Base-by-base conservation (phyloP, 1,140 invertebrate species). In the Probaryconus sp. region DNA sequence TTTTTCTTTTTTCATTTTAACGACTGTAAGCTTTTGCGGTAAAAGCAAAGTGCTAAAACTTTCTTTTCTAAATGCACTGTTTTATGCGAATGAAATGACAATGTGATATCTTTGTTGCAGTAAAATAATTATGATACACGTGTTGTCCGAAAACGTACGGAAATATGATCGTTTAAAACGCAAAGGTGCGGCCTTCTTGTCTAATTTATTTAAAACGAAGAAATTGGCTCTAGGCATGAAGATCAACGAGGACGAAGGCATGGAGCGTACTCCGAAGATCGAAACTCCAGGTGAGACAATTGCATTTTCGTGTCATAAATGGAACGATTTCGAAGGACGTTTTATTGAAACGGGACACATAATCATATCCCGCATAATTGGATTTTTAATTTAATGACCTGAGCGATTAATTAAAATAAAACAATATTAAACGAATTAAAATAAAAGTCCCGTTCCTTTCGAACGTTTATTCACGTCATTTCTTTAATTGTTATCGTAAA, bases 111-210 rank as follows among this genome's bases (percentile, higher is more conserved):
- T 56, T 4, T 47, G 31, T 76, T 82, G 33, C 70, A 83, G 81
- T 51, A 71, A 72, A 81, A 10, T 74, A 71, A 83, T 81, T 81
- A 88, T 87, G 86, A 85, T 87, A 82, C 83, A 85, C 79, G 80
- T 88, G 63, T 80, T 79, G 43, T 80, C 78, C 37, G 82, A 83
- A 21, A 79, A 76, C 70, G 71, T 67, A 58, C 80, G 82, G 13
- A 83, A 79, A 61, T 86, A 83, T 79, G 79, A 85, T 45, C 80
- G 82, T 64, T 48, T 88, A 45, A 85, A 86, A 55, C 83, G 85
- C 3, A 88, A 88, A 65, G 80, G 85, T 24, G 74, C 82, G 21
- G 78, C 80, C 17, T 87, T 85, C 72, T 60, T 88, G 14, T 79
- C 83, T 26, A 82, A 70, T 58, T 63, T 88, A 5, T 87, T 87